phyloP scores from a whole-genome alignment of 2,888 invertebrate genomes.

The Isotomurus palustris region DNA sequence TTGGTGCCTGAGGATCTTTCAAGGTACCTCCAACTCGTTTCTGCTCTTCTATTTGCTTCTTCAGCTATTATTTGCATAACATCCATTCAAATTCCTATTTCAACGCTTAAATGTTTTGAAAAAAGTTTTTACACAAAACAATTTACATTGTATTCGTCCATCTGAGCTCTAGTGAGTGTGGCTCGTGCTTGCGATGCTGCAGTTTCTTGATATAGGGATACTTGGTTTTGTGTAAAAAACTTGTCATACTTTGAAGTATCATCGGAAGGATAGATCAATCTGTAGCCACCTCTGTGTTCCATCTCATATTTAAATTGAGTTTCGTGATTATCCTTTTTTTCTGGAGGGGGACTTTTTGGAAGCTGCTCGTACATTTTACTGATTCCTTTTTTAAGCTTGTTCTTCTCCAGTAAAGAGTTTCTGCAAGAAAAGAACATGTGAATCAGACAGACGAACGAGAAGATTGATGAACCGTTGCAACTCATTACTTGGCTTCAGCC shows the following conservation, averaged over 20 bases:
- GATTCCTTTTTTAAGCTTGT: background rate
- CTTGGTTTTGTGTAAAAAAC: slow-evolving; percentile 70
- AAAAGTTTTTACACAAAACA: no score
- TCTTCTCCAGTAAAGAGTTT: background rate
- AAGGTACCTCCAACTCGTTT: slow-evolving; percentile 23
- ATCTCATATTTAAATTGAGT: slow-evolving; percentile 68
- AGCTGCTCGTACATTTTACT: background rate
- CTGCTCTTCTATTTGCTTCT: slow-evolving; percentile 38
- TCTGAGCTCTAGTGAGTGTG: slow-evolving; percentile 65
- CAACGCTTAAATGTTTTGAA: no score
- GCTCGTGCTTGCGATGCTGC: slow-evolving; percentile 72
- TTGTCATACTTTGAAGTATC: slow-evolving; percentile 60
- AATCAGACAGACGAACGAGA: background rate
- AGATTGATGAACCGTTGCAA: background rate
- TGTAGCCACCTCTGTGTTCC: slow-evolving; percentile 69
- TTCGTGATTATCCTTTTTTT: slow-evolving; percentile 47
- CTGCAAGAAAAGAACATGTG: background rate
- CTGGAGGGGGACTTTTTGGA: background rate
- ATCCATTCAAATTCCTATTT: no score
- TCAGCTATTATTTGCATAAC: no score
- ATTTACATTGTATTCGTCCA: slow-evolving; percentile 62
- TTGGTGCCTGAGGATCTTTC: background rate
- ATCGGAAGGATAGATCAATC: slow-evolving; percentile 48
- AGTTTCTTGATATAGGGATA: slow-evolving; percentile 69
- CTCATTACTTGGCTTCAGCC: slow-evolving; percentile 20